Percentiles rank a stretch among this genome's conserved stretches.
phyloP scores from a whole-genome alignment of 2,888 invertebrate genomes.

The Ennomos erosarius region DNA sequence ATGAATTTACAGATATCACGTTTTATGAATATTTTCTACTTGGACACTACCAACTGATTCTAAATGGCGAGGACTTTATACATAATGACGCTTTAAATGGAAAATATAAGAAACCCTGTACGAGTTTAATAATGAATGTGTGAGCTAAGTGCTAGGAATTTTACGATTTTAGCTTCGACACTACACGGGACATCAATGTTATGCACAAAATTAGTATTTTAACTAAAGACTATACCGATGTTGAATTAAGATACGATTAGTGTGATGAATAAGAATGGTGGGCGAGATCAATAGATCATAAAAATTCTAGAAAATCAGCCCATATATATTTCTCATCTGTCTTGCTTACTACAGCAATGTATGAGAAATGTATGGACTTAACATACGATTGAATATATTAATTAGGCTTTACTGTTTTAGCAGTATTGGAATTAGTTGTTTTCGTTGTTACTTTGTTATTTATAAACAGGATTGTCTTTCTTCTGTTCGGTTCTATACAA shows the following conservation, averaged over 20 bases:
- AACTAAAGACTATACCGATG: slow-evolving; percentile 37
- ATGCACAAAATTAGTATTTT: slow-evolving; percentile 49
- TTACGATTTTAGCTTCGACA: slow-evolving; percentile 47
- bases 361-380: slow-evolving; percentile 67
- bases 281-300: slow-evolving; percentile 74
- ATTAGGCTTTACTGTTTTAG: slow-evolving; percentile 53
- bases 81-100: slow-evolving; percentile 23
- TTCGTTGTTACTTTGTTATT: slow-evolving; percentile 77
- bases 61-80: slow-evolving; percentile 41
- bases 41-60: slow-evolving; percentile 49
- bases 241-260: slow-evolving; percentile 41
- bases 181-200: slow-evolving; percentile 51
- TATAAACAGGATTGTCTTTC: slow-evolving; percentile 81
- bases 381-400: slow-evolving; percentile 26
- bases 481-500: slow-evolving; percentile 75
- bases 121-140: slow-evolving; percentile 33
- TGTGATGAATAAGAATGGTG: slow-evolving; percentile 45
- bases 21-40: slow-evolving; percentile 64
- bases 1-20: slow-evolving; percentile 81
- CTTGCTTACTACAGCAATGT: slow-evolving; percentile 68
- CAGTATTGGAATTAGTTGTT: slow-evolving; percentile 54
- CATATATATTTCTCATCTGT: slow-evolving; percentile 65
- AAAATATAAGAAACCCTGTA: slow-evolving; percentile 38
- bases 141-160: slow-evolving; percentile 58
- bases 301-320: slow-evolving; percentile 64